These are phyloP conservation scores for Zosterops borbonicus DNA, from an alignment of 2,113 vertebrate genomes.

Conservation along the genomic window DNA sequence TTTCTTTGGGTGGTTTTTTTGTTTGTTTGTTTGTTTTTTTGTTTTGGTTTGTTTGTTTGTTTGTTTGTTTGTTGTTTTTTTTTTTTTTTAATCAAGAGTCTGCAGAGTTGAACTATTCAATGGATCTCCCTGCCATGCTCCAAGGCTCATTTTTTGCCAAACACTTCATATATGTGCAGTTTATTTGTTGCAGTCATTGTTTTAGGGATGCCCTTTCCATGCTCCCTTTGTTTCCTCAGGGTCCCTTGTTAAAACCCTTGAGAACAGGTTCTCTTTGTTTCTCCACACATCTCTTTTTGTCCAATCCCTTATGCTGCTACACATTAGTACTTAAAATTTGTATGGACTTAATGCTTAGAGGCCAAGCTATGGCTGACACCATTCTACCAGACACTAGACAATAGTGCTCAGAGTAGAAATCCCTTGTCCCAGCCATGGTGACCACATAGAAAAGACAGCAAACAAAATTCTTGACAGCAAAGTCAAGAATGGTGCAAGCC, in stretches of 20 bases:
- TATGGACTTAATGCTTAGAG: background rate
- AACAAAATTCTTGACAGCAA: accelerated
- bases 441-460: background rate
- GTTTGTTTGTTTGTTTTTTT: background rate
- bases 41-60: too few species aligned
- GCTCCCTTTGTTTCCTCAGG: background rate
- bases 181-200: background rate
- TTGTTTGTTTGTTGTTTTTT: too few species aligned
- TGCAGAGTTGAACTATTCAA: background rate
- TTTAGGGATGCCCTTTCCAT: background rate
- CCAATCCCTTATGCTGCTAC: background rate
- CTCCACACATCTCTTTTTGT: background rate
- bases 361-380: background rate
- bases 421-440: accelerated
- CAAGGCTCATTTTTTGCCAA: background rate
- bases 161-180: background rate
- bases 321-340: background rate
- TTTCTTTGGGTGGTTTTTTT: background rate
- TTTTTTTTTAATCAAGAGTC: background rate
- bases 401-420: background rate
- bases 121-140: background rate
- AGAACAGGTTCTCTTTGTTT: background rate
- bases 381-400: background rate
- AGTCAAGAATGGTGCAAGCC: background rate
- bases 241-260: background rate